Base-by-base conservation (phyloP, 2,113 vertebrate genomes). In the Columba livia region DNA sequence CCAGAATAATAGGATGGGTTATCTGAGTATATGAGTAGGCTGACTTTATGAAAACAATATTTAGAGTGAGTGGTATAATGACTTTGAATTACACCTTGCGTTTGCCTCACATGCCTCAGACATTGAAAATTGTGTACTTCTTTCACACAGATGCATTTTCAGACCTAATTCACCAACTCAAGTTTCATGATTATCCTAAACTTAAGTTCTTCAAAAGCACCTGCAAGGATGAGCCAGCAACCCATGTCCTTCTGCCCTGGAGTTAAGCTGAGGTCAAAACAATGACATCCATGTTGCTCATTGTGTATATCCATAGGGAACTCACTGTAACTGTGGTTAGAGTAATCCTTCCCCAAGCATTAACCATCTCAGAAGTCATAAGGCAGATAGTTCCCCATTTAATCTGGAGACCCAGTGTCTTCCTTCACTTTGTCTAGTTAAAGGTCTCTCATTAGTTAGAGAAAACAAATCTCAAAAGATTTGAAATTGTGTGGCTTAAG, bases 1-100 rank as follows among this genome's bases (percentile, higher is more conserved):
- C 15, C 57, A 56, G 94, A 95, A 94, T 79, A 74, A 60, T 85
- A 78, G 84, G 77, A 73, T 80, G 60, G 71, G 89, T 94, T 93
- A 93, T 89, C 72, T 58, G 80, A 95, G 75, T 72, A 57, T 89
- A 94, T 79, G 66, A 67, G 73, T 61, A 75, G 84, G 50, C 78
- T 80, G 71, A 64, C 75, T 94, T 94, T 87, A 90, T 64, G 71
- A 88, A 96, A 88, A 32, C 58, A 82, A 64, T 80, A 70, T 90
- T 92, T 71, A 70, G 60, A 61, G 40, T n/a, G 69, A 94, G 94
- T 54, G 60, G 34, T 32, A 62, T 48, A 67, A 83, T 69, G 69
- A 54, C 71, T 84, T 96, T 48, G 61, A 85, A 93, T 73, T 85
- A 47, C 48, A 72, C 56, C n/a, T 87, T 67, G 47, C 29, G 24